Evolutionary conservation across 2,113 vertebrate species (phyloP), one percentile per base, ranked within the genome.

Genomic region (Eubucco bourcierii): DNA sequence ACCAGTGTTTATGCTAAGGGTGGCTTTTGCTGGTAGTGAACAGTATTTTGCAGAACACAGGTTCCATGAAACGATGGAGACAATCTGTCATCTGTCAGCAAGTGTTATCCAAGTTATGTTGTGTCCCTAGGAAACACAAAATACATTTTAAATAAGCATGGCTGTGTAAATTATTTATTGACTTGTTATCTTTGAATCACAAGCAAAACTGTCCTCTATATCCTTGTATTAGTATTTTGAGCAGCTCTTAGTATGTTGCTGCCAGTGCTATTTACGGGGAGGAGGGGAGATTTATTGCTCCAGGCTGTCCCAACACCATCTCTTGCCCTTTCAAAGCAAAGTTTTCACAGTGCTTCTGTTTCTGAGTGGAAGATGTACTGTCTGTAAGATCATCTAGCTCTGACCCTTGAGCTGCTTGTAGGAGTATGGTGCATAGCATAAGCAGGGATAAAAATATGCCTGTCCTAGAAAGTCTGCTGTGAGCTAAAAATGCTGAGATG

Each of bases 1-100:
- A 20, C 41, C 59, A 27, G 6, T 65, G 81, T 80, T 66, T 87
- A 82, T 55, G 9, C 12, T 37, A 55, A 79, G n/a, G 10, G 55
- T 24, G 52, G 37, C n/a, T 79, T 84, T 90, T 84, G 2, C 37
- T 88, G 17, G 3, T 39, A 60, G 23, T 33, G n/a, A 95, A 18
- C 28, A 81, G 27, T 25, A 33, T 81, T 79, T 90, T 92, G 18
- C 29, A 70, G 63, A 72, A 31, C 72, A 41, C 4, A 63, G 52
- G 4, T 84, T 82, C 39, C 60, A 33, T 61, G 63, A 63, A 78
- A 25, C 21, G 66, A 20, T 6, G 12, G n/a, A 70, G 39, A n/a
- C 63, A 66, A 84, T 70, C 81, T 87, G 80, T 70, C 75, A 66
- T 89, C 87, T 82, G 41, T 80, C 87, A 89, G 61, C 33, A 90